These are phyloP conservation scores for Drosophila nigricruria DNA, from an alignment of 2,888 invertebrate species.

Conservation along the genomic window DNA sequence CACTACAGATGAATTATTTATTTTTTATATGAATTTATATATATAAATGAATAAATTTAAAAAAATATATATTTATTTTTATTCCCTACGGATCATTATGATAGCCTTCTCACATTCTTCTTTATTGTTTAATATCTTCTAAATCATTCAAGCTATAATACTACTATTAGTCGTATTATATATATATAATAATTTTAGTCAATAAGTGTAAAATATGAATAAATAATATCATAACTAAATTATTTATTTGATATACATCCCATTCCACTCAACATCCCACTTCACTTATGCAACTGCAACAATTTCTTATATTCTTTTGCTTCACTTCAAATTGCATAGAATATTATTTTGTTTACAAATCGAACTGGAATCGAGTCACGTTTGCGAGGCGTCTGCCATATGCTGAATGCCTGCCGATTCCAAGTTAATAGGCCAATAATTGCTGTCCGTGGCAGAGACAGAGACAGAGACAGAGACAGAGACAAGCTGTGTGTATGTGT, in stretches of 20 bases:
- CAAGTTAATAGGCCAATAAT: conserved; percentile 56
- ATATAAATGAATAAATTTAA: too few relatives aligned
- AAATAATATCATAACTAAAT: not conserved
- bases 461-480: conserved; percentile 43
- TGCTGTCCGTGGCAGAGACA: conserved; percentile 50
- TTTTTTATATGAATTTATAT: too few relatives aligned
- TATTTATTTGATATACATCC: not conserved
- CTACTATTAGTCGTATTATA: too few relatives aligned
- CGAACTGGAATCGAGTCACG: conserved; percentile 42
- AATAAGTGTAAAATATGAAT: too few relatives aligned
- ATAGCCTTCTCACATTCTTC: too few relatives aligned
- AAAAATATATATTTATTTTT: too few relatives aligned
- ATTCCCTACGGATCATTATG: too few relatives aligned
- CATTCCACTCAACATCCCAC: not conserved
- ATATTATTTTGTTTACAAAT: conserved; percentile 5
- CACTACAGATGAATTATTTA: too few relatives aligned
- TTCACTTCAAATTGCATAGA: not conserved
- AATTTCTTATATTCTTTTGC: not conserved
- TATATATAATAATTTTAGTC: too few relatives aligned
- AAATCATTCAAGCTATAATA: too few relatives aligned
- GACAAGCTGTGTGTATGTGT: not conserved
- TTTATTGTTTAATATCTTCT: too few relatives aligned
- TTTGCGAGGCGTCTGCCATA: conserved; percentile 40
- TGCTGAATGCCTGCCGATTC: conserved; percentile 30
- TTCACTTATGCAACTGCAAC: not conserved